Evolutionary conservation across 2,113 vertebrate genomes (phyloP).

Genomic region (Brachyistius frenatus): DNA sequence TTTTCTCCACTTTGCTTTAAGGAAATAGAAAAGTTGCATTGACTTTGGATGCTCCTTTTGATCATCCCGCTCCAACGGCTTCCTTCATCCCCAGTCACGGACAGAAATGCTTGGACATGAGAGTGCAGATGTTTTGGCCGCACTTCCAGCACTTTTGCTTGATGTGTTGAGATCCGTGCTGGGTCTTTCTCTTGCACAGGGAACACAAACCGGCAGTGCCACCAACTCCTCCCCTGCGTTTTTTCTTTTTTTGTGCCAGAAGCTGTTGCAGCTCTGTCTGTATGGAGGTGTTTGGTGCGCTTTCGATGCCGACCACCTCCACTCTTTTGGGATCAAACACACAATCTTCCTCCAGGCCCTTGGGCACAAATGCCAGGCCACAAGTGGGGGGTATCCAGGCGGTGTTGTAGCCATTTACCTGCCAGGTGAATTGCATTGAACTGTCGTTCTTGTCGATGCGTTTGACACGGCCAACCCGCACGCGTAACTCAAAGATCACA

Average conservation of each 20-base stretch:
- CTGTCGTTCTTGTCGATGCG: slow-evolving; percentile 71
- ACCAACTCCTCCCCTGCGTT: not conserved
- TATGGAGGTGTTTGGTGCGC: not conserved
- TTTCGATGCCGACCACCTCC: not conserved
- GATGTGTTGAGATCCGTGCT: slow-evolving; percentile 55
- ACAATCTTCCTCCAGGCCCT: not conserved
- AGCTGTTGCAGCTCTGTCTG: not conserved
- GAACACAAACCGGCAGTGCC: slow-evolving; percentile 38
- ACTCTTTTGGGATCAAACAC: not conserved
- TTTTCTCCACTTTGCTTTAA: no score
- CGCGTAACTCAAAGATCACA: slow-evolving; percentile 69
- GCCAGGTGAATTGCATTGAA: slow-evolving; percentile 70
- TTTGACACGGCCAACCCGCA: slow-evolving; percentile 75
- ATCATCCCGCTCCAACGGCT: no score
- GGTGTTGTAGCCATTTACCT: slow-evolving; percentile 67
- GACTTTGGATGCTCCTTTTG: no score
- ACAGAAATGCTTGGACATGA: slow-evolving; percentile 76
- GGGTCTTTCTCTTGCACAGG: slow-evolving; percentile 70
- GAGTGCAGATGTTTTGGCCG: slow-evolving; percentile 72
- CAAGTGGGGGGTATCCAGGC: slow-evolving; percentile 77
- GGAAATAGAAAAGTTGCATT: no score
- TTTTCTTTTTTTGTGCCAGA: not conserved
- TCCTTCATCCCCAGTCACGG: not conserved
- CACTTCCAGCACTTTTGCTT: slow-evolving; percentile 78
- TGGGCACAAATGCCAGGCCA: not conserved